Evolutionary conservation across 2,888 invertebrate species (phyloP).

Genomic region (Trachelus tabidus): DNA sequence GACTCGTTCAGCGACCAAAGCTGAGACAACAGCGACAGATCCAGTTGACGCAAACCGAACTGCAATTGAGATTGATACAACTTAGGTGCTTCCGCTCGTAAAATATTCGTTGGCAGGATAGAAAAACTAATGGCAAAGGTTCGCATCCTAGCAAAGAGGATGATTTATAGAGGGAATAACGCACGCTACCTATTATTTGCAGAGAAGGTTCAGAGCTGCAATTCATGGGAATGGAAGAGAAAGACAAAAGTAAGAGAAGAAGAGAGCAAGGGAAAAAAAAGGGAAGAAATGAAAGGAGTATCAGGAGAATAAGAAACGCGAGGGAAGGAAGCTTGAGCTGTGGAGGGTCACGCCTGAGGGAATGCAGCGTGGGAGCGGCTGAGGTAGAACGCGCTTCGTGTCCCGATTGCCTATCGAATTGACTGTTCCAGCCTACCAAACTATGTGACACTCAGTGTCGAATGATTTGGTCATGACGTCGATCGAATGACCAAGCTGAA

Average conservation of each 20-base stretch:
- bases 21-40: constrained; percentile 89
- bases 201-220: not conserved
- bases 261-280: constrained; percentile 5
- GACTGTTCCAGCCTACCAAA: not conserved
- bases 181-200: too few species aligned
- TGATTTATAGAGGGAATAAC: not conserved
- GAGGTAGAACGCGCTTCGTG: constrained; percentile 35
- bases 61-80: constrained; percentile 64
- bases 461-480: not conserved
- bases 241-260: constrained; percentile 1
- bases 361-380: constrained; percentile 63
- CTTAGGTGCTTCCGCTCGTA: too few species aligned
- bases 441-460: not conserved
- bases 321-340: constrained; percentile 20
- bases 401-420: constrained; percentile 46
- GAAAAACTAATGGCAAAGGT: constrained; percentile 6
- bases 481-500: not conserved
- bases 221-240: constrained; percentile 1
- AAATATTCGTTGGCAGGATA: not conserved
- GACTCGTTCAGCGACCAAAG: constrained; percentile 93
- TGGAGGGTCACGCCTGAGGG: constrained; percentile 59
- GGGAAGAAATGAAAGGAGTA: constrained; percentile 20
- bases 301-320: constrained; percentile 18
- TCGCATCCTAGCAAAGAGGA: not conserved
- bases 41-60: constrained; percentile 90